Base-by-base conservation (phyloP, 2,113 vertebrate species). In the Pogonocichla stellata region DNA sequence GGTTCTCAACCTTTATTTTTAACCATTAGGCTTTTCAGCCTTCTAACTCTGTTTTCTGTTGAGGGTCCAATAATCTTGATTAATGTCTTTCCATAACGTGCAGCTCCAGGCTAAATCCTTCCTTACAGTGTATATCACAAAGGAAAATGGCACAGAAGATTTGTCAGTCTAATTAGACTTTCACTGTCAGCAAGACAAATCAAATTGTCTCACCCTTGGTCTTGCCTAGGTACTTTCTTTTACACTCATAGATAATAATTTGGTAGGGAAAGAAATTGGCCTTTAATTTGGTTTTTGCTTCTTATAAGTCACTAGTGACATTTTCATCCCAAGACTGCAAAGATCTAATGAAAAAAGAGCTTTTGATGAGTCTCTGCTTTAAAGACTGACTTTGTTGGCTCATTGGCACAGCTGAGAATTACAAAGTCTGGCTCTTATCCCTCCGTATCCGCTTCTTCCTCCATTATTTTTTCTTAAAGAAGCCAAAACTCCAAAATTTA, bases 111-210 rank as follows among this genome's bases (percentile, higher is more conserved):
- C 93, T 89, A 79, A 80, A 96, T 96, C 67, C 71, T 94, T 97
- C 96, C 96, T 93, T 97, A 92, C 89, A 80, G 86, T 93, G 58
- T 72, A 56, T 91, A 90, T 97, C 94, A 86, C 96, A 96, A 96
- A 97, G 90, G 93, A 96, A 83, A 92, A 96, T 89, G 86, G 91
- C 85, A 58, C 85, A 82, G 97, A 96, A 96, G 94, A 97, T 98
- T 98, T 97, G 97, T 98, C 97, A 97, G 94, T 97, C 96, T 98
- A 98, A 98, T 98, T 98, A 98, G 96, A 96, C 92, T 97, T 96
- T 73, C 61, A 74, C 83, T 97, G 95, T 96, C 96, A 97, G 94
- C 92, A 96, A 97, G 93, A 98, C 96, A 96, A 96, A 97, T 94
- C 92, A 90, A 95, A 93, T 93, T 95, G 67, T 96, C 92, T 97